These are phyloP conservation scores for Melanotaenia trifasciata DNA, from an alignment of 2,797 vertebrate genomes.

Conservation along the genomic window DNA sequence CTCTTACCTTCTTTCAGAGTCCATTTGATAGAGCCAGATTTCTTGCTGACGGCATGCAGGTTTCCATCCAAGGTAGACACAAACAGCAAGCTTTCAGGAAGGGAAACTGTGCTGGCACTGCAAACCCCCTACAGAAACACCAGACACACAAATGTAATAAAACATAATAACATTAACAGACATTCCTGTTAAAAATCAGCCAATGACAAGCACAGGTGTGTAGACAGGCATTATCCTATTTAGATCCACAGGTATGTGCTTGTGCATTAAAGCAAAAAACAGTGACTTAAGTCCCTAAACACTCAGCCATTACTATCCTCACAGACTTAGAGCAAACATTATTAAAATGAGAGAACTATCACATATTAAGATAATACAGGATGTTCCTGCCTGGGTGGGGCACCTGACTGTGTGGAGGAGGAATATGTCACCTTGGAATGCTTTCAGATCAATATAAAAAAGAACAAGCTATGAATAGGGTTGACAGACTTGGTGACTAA, in stretches of 20 bases:
- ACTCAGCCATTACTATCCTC: slow-evolving; percentile 4
- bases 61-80: slow-evolving; percentile 97
- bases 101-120: slow-evolving; percentile 88
- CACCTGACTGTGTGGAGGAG: neutral
- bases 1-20: slow-evolving; percentile 96
- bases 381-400: neutral
- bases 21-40: slow-evolving; percentile 96
- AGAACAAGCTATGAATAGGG: neutral
- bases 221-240: neutral
- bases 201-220: slow-evolving; percentile 6
- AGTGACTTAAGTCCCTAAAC: slow-evolving; percentile 30
- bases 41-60: slow-evolving; percentile 96
- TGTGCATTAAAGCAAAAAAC: slow-evolving; percentile 27
- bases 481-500: no score
- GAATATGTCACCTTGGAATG: neutral
- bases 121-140: slow-evolving; percentile 80
- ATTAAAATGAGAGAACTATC: slow-evolving; percentile 8
- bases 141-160: neutral
- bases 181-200: neutral
- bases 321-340: neutral
- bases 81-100: slow-evolving; percentile 94
- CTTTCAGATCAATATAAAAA: slow-evolving; percentile 18
- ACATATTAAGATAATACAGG: neutral
- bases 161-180: neutral
- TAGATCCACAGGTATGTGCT: slow-evolving; percentile 5